Evolutionary conservation across 2,797 vertebrate species (phyloP), one percentile per base, ranked within the genome.

Genomic region (Pseudochirops cupreus): DNA sequence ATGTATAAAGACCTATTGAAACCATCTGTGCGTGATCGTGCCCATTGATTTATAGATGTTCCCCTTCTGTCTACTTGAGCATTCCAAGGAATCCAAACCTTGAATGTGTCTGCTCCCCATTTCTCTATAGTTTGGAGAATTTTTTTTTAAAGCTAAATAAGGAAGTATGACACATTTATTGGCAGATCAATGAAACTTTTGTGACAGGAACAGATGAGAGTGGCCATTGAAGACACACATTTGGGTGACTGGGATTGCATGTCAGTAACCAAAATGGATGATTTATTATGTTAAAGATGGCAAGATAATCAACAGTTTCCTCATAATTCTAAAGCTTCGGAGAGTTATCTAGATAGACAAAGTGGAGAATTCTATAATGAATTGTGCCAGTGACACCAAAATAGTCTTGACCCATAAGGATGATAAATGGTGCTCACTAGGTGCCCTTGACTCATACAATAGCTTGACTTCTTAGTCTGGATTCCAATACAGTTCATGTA

Each of bases 71-170:
- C 91, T 95, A 98, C 95, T 94, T 90, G 95, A 95, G 96, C 67
- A 97, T 98, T 98, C 96, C 62, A 96, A 57, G 74, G 92, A 96
- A 97, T 97, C 91, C 95, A 96, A 98, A 98, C 96, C 94, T 97
- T 96, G 33, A 97, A 97, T 95, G 92, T 96, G 92, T 94, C 90
- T 87, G 56, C 28, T 95, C 62, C 91, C 5, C 93, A 93, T 96
- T 96, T 97, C 91, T 96, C 93, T 29, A 57, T 54, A 95, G 56
- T 10, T 95, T 54, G 93, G 91, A 95, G 96, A 97, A 97, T 56
- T 26, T n/a, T 39, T 62, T 4, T 56, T 74, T 96, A 90, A 33
- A 87, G 74, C 12, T 87, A 87, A 87, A 94, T 97, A 97, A 97
- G 67, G 67, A 92, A 95, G 46, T 56, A 92, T 56, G 91, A 56